phyloP scores from a whole-genome alignment of 2,113 vertebrate species.

The Motacilla tschutschensis region DNA sequence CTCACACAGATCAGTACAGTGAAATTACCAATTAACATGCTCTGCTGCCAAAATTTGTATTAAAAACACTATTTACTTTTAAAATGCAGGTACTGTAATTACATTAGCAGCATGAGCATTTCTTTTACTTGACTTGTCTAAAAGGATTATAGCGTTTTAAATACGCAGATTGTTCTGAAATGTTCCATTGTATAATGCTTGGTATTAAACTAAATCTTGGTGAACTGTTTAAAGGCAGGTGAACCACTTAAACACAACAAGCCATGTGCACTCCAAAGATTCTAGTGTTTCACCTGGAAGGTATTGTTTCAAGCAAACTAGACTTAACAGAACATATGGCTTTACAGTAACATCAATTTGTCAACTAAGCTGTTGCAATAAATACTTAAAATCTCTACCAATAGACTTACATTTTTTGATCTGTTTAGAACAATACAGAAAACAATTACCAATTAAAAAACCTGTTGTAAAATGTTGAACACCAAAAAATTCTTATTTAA shows the following conservation, averaged over 20 bases:
- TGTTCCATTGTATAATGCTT: slow-evolving; percentile 52
- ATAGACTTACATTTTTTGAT: slow-evolving; percentile 83
- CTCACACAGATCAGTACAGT: slow-evolving; percentile 74
- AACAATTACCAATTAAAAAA: slow-evolving; percentile 90
- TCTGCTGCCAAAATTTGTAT: slow-evolving; percentile 63
- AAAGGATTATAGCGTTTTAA: slow-evolving; percentile 45
- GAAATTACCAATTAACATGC: slow-evolving; percentile 72
- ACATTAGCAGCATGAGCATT: slow-evolving; percentile 59
- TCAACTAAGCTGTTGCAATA: slow-evolving; percentile 85
- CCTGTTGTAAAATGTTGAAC: slow-evolving; percentile 83
- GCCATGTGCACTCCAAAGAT: slow-evolving; percentile 75
- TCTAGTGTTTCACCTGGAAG: slow-evolving; percentile 72
- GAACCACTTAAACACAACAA: slow-evolving; percentile 71
- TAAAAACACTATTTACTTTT: slow-evolving; percentile 53
- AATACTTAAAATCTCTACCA: slow-evolving; percentile 89
- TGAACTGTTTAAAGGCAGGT: slow-evolving; percentile 75
- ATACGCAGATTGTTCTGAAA: slow-evolving; percentile 62
- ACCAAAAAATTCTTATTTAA: slow-evolving; percentile 79
- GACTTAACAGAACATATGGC: slow-evolving; percentile 79
- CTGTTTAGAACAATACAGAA: slow-evolving; percentile 84
- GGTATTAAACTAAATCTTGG: slow-evolving; percentile 61
- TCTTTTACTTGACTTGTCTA: slow-evolving; percentile 48
- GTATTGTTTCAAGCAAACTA: slow-evolving; percentile 73
- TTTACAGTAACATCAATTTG: slow-evolving; percentile 80
- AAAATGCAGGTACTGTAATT: slow-evolving; percentile 49